These are phyloP conservation scores for Larimichthys crocea DNA, from an alignment of 2,113 vertebrate species.

Conservation along the genomic window DNA sequence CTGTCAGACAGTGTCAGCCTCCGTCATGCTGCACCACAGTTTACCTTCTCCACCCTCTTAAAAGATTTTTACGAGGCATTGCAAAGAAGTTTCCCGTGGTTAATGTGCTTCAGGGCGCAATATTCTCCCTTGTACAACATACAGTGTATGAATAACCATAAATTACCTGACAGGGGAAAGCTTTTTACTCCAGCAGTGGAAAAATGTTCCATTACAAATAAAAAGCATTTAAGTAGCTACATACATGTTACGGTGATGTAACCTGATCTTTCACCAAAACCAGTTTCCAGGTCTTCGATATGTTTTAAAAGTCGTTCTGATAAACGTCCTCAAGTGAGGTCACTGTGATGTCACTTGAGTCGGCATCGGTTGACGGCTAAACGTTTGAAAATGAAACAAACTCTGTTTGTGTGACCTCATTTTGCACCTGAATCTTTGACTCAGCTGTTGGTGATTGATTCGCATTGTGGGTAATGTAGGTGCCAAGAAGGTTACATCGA, in stretches of 20 bases:
- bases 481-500: too few species aligned
- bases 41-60: slow-evolving; percentile 33
- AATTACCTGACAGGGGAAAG: slow-evolving; percentile 2
- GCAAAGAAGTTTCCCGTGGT: slow-evolving; percentile 33
- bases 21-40: background rate
- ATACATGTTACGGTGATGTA: too few species aligned
- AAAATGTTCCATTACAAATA: slow-evolving; percentile 11
- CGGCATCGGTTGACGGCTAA: too few species aligned
- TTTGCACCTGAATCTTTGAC: too few species aligned
- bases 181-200: background rate
- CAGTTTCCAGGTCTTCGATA: too few species aligned
- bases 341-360: too few species aligned
- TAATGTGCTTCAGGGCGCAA: background rate
- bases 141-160: slow-evolving; percentile 15
- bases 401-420: too few species aligned
- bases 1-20: slow-evolving; percentile 18
- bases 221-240: background rate
- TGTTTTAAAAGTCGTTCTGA: too few species aligned
- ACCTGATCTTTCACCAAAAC: background rate
- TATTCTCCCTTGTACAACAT: slow-evolving; percentile 21
- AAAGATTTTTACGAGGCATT: slow-evolving; percentile 55
- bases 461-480: background rate
- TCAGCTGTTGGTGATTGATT: background rate
- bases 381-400: too few species aligned
- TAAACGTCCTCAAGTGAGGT: too few species aligned